Evolutionary conservation across 1,140 invertebrate species (phyloP), one percentile per base, ranked within the genome.

Genomic region (Leptinotarsa lineolata): DNA sequence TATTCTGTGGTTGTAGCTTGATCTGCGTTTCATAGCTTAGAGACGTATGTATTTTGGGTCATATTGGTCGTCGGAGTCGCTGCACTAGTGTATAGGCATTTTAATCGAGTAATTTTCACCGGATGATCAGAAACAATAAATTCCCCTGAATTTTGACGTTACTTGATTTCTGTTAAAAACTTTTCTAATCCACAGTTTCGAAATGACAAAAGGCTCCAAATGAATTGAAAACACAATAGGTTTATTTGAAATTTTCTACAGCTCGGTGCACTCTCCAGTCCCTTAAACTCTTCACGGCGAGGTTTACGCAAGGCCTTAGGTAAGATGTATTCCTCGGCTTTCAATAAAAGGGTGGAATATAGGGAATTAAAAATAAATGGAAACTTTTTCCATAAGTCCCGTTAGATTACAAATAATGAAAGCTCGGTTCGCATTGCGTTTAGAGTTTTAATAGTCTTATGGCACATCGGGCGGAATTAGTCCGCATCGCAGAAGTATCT

Each of bases 351-450:
- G 80, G 81, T 80, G 79, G 78, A 81, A 80, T 81, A 79, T 79
- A 81, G 79, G 82, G 81, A 81, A 81, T 82, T 83, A 81, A 83
- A 82, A 82, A 83, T 81, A 82, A 82, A 83, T 82, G 81, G 79
- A 81, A 82, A 82, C 79, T 81, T 82, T 83, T 82, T 81, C 77
- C 77, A 78, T 82, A 81, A 82, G 79, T 79, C 81, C 80, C 67
- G 77, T 74, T 80, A 83, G 81, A 82, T 82, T 81, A 83, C 79
- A 82, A 81, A 81, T 80, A 80, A 82, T 81, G 79, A 82, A 81
- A 82, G 77, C 78, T 61, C 72, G 77, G 76, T 74, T 80, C 77
- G 80, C 79, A 79, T 81, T 82, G 78, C 81, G 80, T 82, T 82
- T 81, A 79, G 80, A 82, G 79, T 81, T 82, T 82, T 82, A 82